Evolutionary conservation across 1,140 invertebrate species (phyloP).

Genomic region (Cydia pomonella): DNA sequence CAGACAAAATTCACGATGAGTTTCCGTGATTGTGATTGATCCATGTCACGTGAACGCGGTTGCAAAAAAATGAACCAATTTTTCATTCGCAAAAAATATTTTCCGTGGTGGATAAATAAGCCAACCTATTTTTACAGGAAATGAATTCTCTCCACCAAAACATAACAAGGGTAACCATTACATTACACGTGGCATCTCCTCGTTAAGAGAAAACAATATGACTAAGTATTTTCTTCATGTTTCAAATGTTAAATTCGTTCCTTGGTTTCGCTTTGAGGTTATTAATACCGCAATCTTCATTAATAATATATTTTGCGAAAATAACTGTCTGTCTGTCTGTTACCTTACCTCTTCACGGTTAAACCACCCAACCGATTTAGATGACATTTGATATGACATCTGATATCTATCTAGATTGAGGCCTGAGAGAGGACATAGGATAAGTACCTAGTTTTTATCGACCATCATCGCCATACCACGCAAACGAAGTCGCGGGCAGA

Average conservation of each 20-base stretch:
- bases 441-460: too few species aligned
- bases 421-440: too few species aligned
- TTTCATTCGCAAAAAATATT: slow-evolving; percentile 4
- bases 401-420: too few species aligned
- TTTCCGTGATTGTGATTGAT: slow-evolving; percentile 17
- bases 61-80: slow-evolving; percentile 12
- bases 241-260: neutral
- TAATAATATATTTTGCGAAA: too few species aligned
- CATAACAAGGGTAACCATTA: neutral
- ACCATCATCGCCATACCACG: too few species aligned
- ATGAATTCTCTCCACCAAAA: neutral
- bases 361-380: too few species aligned
- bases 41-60: slow-evolving; percentile 2
- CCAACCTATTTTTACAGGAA: neutral
- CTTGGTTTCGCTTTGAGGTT: too few species aligned
- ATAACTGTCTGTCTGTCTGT: too few species aligned
- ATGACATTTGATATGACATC: too few species aligned
- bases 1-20: neutral
- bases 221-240: neutral
- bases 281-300: too few species aligned
- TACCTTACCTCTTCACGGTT: too few species aligned
- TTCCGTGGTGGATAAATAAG: neutral
- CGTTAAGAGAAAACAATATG: neutral
- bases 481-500: too few species aligned
- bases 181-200: neutral